Conservation (phyloP, 2,888 invertebrate species). For the Phengaris arion region DNA sequence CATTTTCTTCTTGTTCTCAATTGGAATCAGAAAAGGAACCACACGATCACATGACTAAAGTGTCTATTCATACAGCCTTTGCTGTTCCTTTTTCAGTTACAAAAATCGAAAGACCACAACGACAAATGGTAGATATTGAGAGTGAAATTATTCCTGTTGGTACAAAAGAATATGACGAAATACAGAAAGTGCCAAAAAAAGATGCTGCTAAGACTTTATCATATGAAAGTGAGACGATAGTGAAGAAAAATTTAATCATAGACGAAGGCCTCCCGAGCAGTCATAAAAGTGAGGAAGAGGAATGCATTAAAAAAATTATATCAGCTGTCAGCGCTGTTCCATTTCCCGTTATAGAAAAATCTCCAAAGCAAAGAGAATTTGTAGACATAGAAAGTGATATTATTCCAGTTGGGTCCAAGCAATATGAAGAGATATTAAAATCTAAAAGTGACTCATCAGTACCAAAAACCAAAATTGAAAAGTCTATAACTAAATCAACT, state of each 20-base stretch:
- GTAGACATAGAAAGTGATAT: constrained; percentile 73
- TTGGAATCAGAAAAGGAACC: constrained; percentile 54
- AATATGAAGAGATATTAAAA: constrained; percentile 74
- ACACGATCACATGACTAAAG: constrained; percentile 53
- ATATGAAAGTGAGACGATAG: constrained; percentile 48
- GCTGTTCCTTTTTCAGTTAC: constrained; percentile 65
- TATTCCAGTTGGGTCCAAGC: constrained; percentile 64
- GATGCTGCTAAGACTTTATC: constrained; percentile 46
- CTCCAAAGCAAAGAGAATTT: constrained; percentile 72
- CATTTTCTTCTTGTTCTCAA: constrained; percentile 61
- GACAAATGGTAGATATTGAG: constrained; percentile 73
- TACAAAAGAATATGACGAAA: constrained; percentile 68
- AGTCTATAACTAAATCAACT: constrained; percentile 62
- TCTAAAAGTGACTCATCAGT: constrained; percentile 75
- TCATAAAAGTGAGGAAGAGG: constrained; percentile 47
- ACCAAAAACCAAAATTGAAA: constrained; percentile 72
- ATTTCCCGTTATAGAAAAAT: constrained; percentile 67
- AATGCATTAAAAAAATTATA: constrained; percentile 60
- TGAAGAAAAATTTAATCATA: constrained; percentile 49
- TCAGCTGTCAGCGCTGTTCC: constrained; percentile 66
- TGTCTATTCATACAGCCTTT: constrained; percentile 46
- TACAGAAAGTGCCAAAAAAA: constrained; percentile 62
- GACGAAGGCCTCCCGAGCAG: constrained; percentile 49
- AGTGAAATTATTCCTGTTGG: constrained; percentile 72
- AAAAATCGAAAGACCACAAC: constrained; percentile 60